Conservation (phyloP, 1,140 invertebrate species). For the Bicyclus anynana region DNA sequence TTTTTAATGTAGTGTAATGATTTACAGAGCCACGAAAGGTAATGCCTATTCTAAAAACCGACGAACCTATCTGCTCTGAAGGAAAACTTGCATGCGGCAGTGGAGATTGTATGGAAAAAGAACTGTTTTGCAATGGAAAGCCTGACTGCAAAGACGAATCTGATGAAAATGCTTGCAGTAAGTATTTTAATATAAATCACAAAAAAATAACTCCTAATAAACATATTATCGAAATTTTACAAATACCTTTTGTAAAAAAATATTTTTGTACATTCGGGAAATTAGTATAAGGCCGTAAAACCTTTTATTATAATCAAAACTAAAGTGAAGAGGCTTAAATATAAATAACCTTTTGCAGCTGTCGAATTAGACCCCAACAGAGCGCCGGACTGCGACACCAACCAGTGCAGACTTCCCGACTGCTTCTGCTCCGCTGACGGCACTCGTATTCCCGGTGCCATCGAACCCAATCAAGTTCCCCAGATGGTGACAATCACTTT, state of each 20-base stretch:
- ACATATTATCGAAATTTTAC: no score
- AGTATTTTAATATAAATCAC: conserved; percentile 70
- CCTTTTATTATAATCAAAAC: conserved; percentile 4
- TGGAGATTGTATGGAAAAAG: conserved; percentile 93
- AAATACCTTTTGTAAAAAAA: not conserved
- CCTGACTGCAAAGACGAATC: conserved; percentile 95
- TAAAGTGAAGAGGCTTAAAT: not conserved
- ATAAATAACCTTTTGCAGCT: conserved; percentile 76
- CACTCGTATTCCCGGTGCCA: conserved; percentile 89
- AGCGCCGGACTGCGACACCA: conserved; percentile 92
- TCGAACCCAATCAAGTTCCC: conserved; percentile 90
- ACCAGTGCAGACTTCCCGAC: conserved; percentile 92
- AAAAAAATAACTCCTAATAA: no score
- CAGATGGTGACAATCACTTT: conserved; percentile 97
- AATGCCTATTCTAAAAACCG: conserved; percentile 92
- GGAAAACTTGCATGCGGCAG: conserved; percentile 93
- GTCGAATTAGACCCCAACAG: conserved; percentile 91
- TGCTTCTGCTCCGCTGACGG: conserved; percentile 97
- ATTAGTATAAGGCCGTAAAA: no score
- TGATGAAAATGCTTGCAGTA: conserved; percentile 96
- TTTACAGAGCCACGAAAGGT: conserved; percentile 86
- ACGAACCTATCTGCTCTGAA: conserved; percentile 92
- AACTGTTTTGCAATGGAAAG: conserved; percentile 95
- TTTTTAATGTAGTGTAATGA: not conserved
- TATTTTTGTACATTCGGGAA: no score